Evolutionary conservation across 1,140 invertebrate genomes (phyloP), one percentile per base, ranked within the genome.

Genomic region (Manduca sexta): DNA sequence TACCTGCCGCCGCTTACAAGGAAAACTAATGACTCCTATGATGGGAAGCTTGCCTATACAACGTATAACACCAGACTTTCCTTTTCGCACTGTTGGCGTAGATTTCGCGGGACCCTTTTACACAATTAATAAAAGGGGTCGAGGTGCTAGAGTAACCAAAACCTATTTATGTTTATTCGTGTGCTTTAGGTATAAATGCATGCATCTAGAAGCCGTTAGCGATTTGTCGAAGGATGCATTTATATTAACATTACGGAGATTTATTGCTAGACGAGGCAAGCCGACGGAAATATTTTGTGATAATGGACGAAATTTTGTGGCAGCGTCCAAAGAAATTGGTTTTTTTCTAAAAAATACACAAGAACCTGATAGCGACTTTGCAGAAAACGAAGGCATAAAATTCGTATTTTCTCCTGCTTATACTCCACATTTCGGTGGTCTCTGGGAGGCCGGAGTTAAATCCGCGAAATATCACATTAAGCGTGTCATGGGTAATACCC

Each of bases 381-480:
- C 45, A 3, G 11, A 0, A 38, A 4, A 39, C 29, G 18, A 47
- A 29, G 37, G 45, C 5, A 49, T 50, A 17, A 54, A 21, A 5
- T 45, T 46, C 21, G 14, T 17, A 7, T 45, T 37, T 17, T 21
- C 7, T 12, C 33, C 33, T 8, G 5, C 33, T 3, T 37, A 26
- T 1, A n/a, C 44, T 21, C 33, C 30, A 5, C 16, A 35, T 14
- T 34, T 48, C 17, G 52, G 52, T 29, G 76, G 75, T 13, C 30
- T 64, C 11, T 83, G 71, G 58, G 80, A 86, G 53, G 48, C 69
- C 3, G 55, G 70, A 7, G 65, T 84, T 0, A 66, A 68, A 47
- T 56, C 58, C 3, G 60, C 65, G 10, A 84, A 82, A 45, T 7
- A 43, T 8, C 21, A 26, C 21, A 26, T 26, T 26, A 26, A 26